phyloP scores from a whole-genome alignment of 2,113 vertebrate genomes.

The Raphicerus campestris region DNA sequence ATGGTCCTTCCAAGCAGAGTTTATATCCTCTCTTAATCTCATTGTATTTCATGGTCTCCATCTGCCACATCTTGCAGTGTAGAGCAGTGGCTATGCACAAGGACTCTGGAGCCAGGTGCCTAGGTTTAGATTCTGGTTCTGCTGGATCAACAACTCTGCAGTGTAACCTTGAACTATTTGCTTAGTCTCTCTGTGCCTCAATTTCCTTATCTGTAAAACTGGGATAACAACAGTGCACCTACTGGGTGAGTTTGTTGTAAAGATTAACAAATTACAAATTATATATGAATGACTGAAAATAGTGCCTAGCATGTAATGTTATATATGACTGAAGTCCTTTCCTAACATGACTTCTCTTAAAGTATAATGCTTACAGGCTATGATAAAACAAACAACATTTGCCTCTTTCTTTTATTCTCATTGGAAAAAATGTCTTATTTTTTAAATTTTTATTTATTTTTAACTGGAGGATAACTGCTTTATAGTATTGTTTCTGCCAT shows the following conservation, averaged over 20 bases:
- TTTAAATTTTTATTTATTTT: background rate
- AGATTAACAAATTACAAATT: background rate
- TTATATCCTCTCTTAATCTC: background rate
- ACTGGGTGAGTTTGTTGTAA: background rate
- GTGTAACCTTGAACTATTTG: background rate
- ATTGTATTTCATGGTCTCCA: background rate
- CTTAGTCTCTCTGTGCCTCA: conserved; percentile 4
- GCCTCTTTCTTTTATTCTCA: background rate
- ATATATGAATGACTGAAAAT: background rate
- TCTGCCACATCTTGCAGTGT: background rate
- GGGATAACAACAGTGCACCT: background rate
- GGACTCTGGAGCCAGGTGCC: background rate
- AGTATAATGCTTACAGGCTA: background rate
- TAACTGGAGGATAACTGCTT: background rate
- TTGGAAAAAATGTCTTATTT: background rate
- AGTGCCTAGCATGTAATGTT: background rate
- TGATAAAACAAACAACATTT: background rate
- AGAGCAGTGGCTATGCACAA: background rate
- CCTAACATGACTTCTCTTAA: background rate
- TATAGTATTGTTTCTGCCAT: background rate
- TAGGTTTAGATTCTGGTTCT: background rate
- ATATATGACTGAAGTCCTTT: background rate
- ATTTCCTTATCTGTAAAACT: background rate
- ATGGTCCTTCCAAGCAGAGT: background rate
- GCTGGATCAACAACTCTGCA: background rate